These are phyloP conservation scores for Bryconaethiops microstoma DNA, from an alignment of 2,797 vertebrate species.

Conservation along the genomic window DNA sequence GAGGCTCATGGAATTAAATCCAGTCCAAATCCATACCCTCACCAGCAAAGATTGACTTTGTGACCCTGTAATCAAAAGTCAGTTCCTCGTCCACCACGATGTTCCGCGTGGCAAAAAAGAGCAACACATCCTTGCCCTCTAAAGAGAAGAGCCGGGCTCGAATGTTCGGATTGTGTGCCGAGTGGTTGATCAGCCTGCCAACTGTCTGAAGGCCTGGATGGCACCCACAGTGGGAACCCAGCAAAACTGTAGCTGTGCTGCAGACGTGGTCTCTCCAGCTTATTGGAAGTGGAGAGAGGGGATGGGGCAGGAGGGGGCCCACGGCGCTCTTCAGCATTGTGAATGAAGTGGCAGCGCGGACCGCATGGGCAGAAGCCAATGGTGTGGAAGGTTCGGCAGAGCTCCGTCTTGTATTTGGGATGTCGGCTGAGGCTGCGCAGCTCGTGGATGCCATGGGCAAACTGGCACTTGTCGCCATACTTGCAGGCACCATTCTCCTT, in stretches of 20 bases:
- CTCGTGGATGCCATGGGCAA: slow-evolving; percentile 91
- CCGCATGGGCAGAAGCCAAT: slow-evolving; percentile 94
- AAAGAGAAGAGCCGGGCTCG: too few species aligned
- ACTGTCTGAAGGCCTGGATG: too few species aligned
- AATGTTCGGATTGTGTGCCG: too few species aligned
- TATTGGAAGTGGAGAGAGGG: slow-evolving; percentile 76
- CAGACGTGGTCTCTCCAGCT: slow-evolving; percentile 88
- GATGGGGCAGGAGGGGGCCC: slow-evolving; percentile 77
- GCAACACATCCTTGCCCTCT: too few species aligned
- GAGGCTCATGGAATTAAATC: too few species aligned
- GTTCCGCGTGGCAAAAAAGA: too few species aligned
- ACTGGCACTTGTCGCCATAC: slow-evolving; percentile 93
- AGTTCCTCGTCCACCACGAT: too few species aligned
- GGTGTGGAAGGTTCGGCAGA: slow-evolving; percentile 95
- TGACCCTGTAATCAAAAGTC: too few species aligned
- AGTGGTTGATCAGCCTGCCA: too few species aligned
- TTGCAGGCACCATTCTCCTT: slow-evolving; percentile 93
- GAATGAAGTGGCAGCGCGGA: slow-evolving; percentile 93
- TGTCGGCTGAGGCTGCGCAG: slow-evolving; percentile 91
- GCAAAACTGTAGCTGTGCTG: slow-evolving; percentile 99
- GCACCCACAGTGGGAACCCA: too few species aligned
- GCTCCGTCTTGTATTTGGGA: slow-evolving; percentile 94
- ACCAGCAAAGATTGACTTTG: too few species aligned
- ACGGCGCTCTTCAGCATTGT: slow-evolving; percentile 91
- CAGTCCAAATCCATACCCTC: too few species aligned